These are phyloP conservation scores for Campoletis sonorensis DNA, from an alignment of 1,140 invertebrate genomes.

Conservation along the genomic window DNA sequence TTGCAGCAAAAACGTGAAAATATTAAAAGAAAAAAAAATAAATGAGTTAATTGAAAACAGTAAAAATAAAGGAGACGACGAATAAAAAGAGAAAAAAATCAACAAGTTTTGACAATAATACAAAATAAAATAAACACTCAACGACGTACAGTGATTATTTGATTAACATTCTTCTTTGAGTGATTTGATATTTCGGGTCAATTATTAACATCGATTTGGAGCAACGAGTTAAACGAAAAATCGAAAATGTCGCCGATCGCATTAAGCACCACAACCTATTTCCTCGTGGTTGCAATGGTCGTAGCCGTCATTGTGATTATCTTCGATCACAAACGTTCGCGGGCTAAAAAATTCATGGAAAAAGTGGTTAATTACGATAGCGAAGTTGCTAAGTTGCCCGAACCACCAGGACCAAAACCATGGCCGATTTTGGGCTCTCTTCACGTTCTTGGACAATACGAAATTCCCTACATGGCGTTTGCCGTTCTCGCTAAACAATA, in stretches of 20 bases:
- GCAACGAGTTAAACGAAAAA: no score
- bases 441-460: constrained; percentile 79
- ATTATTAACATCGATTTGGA: background rate
- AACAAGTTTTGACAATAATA: no score
- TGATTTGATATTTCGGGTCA: background rate
- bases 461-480: constrained; percentile 82
- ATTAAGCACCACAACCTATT: constrained; percentile 64
- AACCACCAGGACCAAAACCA: constrained; percentile 78
- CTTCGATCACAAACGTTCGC: constrained; percentile 58
- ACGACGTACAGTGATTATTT: no score
- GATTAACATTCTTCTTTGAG: background rate
- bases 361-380: constrained; percentile 15
- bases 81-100: no score
- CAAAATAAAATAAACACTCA: no score
- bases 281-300: constrained; percentile 58
- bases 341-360: constrained; percentile 51
- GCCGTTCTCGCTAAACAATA: constrained; percentile 76
- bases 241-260: constrained; percentile 50
- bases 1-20: no score
- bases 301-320: constrained; percentile 61
- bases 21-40: background rate
- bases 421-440: constrained; percentile 81
- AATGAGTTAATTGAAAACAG: no score
- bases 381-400: constrained; percentile 54
- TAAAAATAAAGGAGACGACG: no score